Percentiles rank a stretch among this genome's conserved stretches.
Evolutionary conservation across 2,113 vertebrate genomes (phyloP).

Genomic region (Gyps fulvus): DNA sequence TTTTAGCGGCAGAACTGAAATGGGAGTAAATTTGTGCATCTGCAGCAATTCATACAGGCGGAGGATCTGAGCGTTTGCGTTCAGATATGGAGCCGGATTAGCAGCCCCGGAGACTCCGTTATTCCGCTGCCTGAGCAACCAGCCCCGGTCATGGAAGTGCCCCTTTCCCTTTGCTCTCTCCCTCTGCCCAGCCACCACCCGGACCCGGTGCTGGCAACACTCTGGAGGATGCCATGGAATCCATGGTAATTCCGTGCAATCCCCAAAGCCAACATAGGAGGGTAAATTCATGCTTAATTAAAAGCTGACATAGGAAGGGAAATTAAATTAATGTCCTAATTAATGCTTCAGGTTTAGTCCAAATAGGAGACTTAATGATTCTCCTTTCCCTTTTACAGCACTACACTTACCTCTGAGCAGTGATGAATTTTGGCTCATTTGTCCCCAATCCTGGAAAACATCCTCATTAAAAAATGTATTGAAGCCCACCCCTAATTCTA

Average conservation of each 20-base stretch:
- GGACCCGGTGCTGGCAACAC: rapidly evolving
- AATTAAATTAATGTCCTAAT: conserved; percentile 43
- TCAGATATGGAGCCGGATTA: neutral
- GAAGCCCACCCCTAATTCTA: neutral
- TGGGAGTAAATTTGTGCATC: neutral
- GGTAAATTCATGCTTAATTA: conserved; percentile 21
- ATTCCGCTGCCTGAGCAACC: neutral
- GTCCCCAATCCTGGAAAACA: conserved; percentile 34
- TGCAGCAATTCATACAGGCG: neutral
- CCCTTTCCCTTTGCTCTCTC: neutral
- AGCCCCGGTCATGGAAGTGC: neutral
- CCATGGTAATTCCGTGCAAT: neutral
- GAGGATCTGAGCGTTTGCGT: neutral
- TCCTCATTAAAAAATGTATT: neutral
- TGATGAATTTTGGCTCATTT: conserved; percentile 19
- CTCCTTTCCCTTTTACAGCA: neutral
- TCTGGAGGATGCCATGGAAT: rapidly evolving
- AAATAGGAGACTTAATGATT: neutral
- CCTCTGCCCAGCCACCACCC: neutral
- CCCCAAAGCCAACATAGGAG: neutral
- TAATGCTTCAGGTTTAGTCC: neutral
- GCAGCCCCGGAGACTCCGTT: neutral
- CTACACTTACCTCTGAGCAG: neutral
- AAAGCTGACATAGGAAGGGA: conserved; percentile 6
- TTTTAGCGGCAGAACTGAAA: neutral